These are phyloP conservation scores for Gadopsis marmoratus DNA, from an alignment of 2,797 vertebrate genomes.

Conservation along the genomic window DNA sequence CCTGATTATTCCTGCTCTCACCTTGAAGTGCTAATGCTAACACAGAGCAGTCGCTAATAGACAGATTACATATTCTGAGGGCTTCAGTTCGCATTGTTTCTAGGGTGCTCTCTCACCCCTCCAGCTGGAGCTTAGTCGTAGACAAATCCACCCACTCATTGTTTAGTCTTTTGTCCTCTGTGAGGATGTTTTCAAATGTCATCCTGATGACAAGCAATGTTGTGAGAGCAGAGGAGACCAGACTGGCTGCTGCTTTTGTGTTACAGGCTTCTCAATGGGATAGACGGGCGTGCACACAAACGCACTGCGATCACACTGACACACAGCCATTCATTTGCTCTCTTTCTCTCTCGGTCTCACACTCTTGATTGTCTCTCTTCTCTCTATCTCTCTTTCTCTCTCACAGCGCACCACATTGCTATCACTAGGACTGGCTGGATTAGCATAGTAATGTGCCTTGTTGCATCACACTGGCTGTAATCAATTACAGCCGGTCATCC, in stretches of 20 bases:
- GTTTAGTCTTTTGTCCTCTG: slow-evolving; percentile 79
- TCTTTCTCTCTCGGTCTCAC: slow-evolving; percentile 56
- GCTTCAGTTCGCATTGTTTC: slow-evolving; percentile 73
- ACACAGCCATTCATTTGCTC: slow-evolving; percentile 73
- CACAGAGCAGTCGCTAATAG: slow-evolving; percentile 70
- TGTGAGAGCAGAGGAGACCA: slow-evolving; percentile 68
- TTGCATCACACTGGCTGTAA: slow-evolving; percentile 84
- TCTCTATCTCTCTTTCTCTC: slow-evolving; percentile 38
- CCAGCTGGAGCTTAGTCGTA: slow-evolving; percentile 72
- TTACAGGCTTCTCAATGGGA: slow-evolving; percentile 71
- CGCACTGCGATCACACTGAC: slow-evolving; percentile 63
- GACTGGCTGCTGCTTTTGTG: slow-evolving; percentile 75
- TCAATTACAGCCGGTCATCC: slow-evolving; percentile 85
- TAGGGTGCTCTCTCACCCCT: slow-evolving; percentile 66
- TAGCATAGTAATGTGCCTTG: slow-evolving; percentile 86
- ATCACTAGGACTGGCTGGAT: slow-evolving; percentile 77
- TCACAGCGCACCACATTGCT: slow-evolving; percentile 60
- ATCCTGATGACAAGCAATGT: slow-evolving; percentile 79
- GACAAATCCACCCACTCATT: slow-evolving; percentile 79
- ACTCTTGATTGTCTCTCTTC: slow-evolving; percentile 63
- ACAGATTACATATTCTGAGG: slow-evolving; percentile 78
- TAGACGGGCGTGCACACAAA: slow-evolving; percentile 69
- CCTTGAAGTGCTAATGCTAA: slow-evolving; percentile 80
- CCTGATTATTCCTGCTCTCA: slow-evolving; percentile 70
- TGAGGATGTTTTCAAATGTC: slow-evolving; percentile 83